Base-by-base conservation (phyloP, 2,113 vertebrate genomes). In the Atlantisia rogersi region DNA sequence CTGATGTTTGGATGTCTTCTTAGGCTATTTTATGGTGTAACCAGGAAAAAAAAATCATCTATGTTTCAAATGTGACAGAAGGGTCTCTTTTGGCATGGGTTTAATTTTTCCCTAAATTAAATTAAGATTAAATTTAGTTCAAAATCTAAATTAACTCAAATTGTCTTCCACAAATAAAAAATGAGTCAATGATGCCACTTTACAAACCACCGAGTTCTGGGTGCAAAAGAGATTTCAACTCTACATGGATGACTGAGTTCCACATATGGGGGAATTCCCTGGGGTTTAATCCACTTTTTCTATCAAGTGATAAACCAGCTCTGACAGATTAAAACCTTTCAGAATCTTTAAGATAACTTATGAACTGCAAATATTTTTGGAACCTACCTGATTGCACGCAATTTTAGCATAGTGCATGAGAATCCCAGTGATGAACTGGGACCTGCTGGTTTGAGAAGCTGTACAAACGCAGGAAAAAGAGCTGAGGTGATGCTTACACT, bases 151-250 rank as follows among this genome's bases (percentile, higher is more conserved):
- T 53, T 53, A 53, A 55, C 9, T 40, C 19, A 39, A 19, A 35
- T 39, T 56, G 3, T 11, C 24, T 48, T 76, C 55, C 26, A 42
- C 17, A 64, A 82, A 73, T 60, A 60, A 37, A 59, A 26, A 35
- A 16, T 6, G 25, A 31, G 25, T 11, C 0, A 0, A 3, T 4
- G 12, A 52, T 12, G 28, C 39, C 26, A 25, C 4, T 35, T 71
- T 52, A 35, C n/a, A 67, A 26, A 22, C 5, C 29, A 8, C 15
- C 0, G 5, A 67, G 17, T 8, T 39, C 35, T 73, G 35, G 18
- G 14, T 48, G 68, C 1, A 46, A 46, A 46, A 46, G 17, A 46
- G 17, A 46, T 18, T 46, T 19, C 44, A 46, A 18, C 44, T 46
- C 44, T 46, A 46, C 1, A 11, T 1, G 21, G 40, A 10, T 48